phyloP scores from a whole-genome alignment of 2,888 invertebrate genomes.

The Cheilosia vernalis region DNA sequence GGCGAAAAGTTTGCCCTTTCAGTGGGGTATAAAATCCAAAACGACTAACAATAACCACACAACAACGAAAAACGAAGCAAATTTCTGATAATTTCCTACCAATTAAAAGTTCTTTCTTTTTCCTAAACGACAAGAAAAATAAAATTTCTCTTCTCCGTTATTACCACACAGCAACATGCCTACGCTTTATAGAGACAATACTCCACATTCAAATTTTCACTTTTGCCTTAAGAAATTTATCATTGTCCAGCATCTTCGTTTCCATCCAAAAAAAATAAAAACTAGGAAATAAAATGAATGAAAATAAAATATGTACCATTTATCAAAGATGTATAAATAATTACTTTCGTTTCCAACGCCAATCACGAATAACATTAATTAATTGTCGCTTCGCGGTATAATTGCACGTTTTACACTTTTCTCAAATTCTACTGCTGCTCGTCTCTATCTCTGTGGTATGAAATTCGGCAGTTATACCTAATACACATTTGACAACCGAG shows the following conservation, averaged over 20 bases:
- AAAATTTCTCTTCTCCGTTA: conserved; percentile 74
- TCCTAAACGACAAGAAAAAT: conserved; percentile 4
- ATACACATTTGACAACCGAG: conserved; percentile 31
- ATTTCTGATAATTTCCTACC: conserved; percentile 65
- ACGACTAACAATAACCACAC: not conserved
- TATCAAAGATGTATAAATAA: conserved; percentile 61
- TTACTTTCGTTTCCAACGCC: conserved; percentile 58
- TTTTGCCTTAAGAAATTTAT: conserved; percentile 72
- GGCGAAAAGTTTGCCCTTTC: too few species aligned
- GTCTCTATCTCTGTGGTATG: conserved; percentile 3
- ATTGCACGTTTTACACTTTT: conserved; percentile 58
- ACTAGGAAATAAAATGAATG: conserved; percentile 59
- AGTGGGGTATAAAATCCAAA: not conserved
- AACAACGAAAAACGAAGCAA: conserved; percentile 19
- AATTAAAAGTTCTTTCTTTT: conserved; percentile 58
- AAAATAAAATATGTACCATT: conserved; percentile 50
- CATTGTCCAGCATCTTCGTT: conserved; percentile 71
- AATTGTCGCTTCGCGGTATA: conserved; percentile 58
- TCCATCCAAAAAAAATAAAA: conserved; percentile 46
- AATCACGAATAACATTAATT: conserved; percentile 56
- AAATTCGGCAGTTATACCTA: conserved; percentile 40
- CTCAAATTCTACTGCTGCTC: conserved; percentile 34
- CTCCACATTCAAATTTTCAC: conserved; percentile 74
- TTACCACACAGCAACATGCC: conserved; percentile 41
- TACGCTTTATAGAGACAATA: conserved; percentile 55